phyloP scores from a whole-genome alignment of 2,113 vertebrate species.

The Sphaerodactylus townsendi region DNA sequence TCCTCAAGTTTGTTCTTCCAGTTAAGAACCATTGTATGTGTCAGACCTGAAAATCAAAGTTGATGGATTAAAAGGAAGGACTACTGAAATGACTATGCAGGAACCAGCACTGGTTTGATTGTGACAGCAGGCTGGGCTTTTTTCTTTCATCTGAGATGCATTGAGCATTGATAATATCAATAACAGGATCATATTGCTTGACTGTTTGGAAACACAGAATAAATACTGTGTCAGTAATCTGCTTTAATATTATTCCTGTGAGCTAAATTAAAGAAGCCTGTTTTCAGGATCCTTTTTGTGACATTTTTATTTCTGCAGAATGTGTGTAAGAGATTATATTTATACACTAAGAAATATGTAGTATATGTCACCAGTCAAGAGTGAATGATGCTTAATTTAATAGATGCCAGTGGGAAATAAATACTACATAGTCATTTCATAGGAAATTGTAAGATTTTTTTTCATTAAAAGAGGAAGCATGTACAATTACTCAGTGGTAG shows the following conservation, averaged over 20 bases:
- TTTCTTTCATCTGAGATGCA: background rate
- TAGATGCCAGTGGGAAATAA: constrained; percentile 51
- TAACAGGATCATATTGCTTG: background rate
- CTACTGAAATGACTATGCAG: background rate
- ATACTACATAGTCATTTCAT: constrained; percentile 43
- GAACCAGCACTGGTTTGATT: background rate
- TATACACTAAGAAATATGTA: constrained; percentile 9
- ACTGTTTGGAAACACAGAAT: constrained; percentile 7
- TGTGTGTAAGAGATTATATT: constrained; percentile 19
- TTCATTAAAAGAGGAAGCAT: constrained; percentile 47
- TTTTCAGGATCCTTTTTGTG: background rate
- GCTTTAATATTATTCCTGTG: constrained; percentile 6
- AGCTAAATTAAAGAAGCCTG: background rate
- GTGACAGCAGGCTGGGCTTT: background rate
- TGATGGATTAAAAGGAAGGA: background rate
- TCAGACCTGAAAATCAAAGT: background rate
- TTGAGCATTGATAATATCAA: background rate
- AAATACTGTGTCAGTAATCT: constrained; percentile 1
- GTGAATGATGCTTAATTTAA: constrained; percentile 40
- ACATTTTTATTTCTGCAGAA: background rate
- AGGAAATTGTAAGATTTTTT: constrained; percentile 59
- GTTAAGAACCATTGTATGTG: background rate
- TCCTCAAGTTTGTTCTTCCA: too few species aligned
- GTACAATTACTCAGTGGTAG: constrained; percentile 53
- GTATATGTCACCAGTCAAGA: constrained; percentile 34